phyloP scores from a whole-genome alignment of 37 sponge, comb jelly and placozoan species.

The Petrosia ficiformis region DNA sequence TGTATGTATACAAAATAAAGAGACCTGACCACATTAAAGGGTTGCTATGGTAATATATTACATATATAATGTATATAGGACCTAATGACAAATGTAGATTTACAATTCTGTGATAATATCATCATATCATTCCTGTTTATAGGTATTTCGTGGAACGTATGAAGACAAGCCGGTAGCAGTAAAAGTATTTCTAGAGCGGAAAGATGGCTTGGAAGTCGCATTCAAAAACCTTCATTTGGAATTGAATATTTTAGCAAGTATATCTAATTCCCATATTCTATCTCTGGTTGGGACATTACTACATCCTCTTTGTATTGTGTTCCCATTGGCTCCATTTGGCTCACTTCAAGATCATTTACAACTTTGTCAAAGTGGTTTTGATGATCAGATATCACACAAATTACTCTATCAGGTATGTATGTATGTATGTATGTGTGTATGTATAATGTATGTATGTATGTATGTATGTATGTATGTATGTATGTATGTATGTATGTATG shows the following conservation, averaged over 20 bases:
- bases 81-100: too few species aligned
- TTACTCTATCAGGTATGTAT: conserved; percentile 45
- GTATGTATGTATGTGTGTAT: too few species aligned
- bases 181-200: conserved; percentile 38
- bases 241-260: conserved; percentile 49
- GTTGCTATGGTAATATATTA: too few species aligned
- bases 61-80: too few species aligned
- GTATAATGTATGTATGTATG: too few species aligned
- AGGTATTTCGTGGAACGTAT: conserved; percentile 54
- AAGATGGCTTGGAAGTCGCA: background rate
- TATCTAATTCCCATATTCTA: conserved; percentile 37
- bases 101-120: too few species aligned
- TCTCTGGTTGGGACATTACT: conserved; percentile 45
- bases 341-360: conserved; percentile 47
- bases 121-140: too few species aligned
- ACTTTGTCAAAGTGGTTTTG: conserved; percentile 54
- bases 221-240: conserved; percentile 29
- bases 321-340: conserved; percentile 53
- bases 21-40: too few species aligned
- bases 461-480: background rate
- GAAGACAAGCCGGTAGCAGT: conserved; percentile 39
- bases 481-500: too few species aligned
- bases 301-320: conserved; percentile 45
- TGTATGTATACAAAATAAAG: too few species aligned
- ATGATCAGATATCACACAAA: conserved; percentile 18